phyloP scores from a whole-genome alignment of 2,113 vertebrate species.

The Scomber scombrus region DNA sequence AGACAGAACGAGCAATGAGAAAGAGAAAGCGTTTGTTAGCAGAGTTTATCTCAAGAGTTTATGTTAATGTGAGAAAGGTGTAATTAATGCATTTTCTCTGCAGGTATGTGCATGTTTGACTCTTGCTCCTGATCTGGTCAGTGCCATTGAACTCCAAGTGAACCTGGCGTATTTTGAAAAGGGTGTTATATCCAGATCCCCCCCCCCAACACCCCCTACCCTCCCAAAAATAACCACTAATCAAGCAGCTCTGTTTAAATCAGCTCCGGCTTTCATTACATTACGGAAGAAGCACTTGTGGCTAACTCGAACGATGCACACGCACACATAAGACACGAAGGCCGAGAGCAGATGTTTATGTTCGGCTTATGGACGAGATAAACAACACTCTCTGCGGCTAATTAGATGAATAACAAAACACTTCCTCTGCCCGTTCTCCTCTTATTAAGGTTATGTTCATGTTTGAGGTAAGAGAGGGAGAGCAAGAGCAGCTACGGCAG shows the following conservation, averaged over 20 bases:
- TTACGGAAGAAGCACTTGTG: background rate
- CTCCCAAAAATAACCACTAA: background rate
- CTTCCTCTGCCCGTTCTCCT: background rate
- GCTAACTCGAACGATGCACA: background rate
- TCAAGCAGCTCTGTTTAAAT: slow-evolving; percentile 39
- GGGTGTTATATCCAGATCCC: slow-evolving; percentile 1
- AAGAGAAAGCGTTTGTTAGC: slow-evolving; percentile 7
- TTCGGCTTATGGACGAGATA: slow-evolving; percentile 33
- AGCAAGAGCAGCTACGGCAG: background rate
- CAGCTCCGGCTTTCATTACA: slow-evolving; percentile 27
- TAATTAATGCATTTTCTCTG: slow-evolving; percentile 50
- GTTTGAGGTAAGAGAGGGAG: background rate
- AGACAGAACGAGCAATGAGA: background rate
- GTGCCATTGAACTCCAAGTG: slow-evolving; percentile 43
- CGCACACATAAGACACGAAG: background rate
- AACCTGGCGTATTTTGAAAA: slow-evolving; percentile 33
- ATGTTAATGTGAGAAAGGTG: background rate
- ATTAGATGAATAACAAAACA: slow-evolving; percentile 45
- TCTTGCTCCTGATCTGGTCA: slow-evolving; percentile 22
- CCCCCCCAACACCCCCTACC: background rate
- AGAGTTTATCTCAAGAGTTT: background rate
- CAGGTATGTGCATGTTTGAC: slow-evolving; percentile 30
- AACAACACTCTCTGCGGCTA: slow-evolving; percentile 40
- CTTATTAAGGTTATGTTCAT: slow-evolving; percentile 1
- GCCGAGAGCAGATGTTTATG: slow-evolving; percentile 37